Conservation (phyloP, 2,113 vertebrate species). For the Pseudorhombus dupliciocellatus region DNA sequence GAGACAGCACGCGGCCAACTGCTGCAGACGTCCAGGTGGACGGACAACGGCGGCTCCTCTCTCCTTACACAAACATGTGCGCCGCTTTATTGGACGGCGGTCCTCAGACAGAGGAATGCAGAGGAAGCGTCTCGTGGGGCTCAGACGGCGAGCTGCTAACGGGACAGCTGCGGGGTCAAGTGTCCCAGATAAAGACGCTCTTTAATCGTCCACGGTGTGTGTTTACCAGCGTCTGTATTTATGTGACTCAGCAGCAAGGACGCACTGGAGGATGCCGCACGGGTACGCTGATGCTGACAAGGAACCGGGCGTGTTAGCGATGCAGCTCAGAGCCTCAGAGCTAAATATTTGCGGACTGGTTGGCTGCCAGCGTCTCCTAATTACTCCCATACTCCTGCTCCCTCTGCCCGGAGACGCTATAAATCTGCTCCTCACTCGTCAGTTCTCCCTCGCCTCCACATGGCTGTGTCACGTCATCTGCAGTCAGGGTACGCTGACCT, state of each 20-base stretch:
- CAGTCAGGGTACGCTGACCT: background rate
- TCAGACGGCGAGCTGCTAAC: background rate
- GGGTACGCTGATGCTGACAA: no score
- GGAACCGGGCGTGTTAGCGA: background rate
- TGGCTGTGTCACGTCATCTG: background rate
- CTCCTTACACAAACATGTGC: slow-evolving; percentile 52
- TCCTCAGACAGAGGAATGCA: slow-evolving; percentile 42
- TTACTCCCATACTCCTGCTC: slow-evolving; percentile 22
- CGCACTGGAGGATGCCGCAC: background rate
- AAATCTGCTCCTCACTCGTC: background rate
- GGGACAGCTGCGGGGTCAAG: slow-evolving; percentile 50
- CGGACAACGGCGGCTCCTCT: slow-evolving; percentile 13
- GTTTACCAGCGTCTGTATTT: slow-evolving; percentile 14
- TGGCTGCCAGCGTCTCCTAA: background rate
- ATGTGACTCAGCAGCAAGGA: slow-evolving; percentile 6
- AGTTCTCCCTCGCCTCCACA: background rate
- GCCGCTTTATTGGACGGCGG: slow-evolving; percentile 33
- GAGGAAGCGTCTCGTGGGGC: slow-evolving; percentile 12
- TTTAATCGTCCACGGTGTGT: background rate
- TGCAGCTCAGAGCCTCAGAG: background rate
- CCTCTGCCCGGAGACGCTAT: background rate
- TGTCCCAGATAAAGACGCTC: slow-evolving; percentile 18
- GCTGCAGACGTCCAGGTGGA: slow-evolving; percentile 47
- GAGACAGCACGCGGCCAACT: background rate
- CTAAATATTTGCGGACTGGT: background rate